These are phyloP conservation scores for Schizothorax lantsangensis DNA, from an alignment of 2,797 vertebrate genomes.

Conservation along the genomic window DNA sequence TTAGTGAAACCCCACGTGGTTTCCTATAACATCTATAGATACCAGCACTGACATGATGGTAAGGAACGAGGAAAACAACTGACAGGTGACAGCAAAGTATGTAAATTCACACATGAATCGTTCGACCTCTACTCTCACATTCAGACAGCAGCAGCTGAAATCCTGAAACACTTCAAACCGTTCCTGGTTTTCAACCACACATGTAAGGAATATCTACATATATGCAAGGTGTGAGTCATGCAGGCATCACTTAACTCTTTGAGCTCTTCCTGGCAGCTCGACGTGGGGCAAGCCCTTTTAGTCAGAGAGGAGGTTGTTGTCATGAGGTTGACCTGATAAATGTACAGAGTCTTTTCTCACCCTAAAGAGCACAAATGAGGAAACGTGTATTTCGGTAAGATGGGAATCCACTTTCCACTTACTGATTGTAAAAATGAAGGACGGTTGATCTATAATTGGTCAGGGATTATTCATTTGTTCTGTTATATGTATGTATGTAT, in stretches of 20 bases:
- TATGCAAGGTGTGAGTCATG: constrained; percentile 50
- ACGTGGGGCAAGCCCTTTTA: constrained; percentile 16
- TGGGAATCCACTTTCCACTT: neutral
- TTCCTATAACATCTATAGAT: constrained; percentile 1
- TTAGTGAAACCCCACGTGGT: constrained; percentile 8
- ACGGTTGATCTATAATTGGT: neutral
- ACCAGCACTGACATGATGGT: constrained; percentile 30
- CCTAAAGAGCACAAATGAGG: neutral
- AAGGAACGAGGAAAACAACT: constrained; percentile 29
- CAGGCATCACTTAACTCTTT: constrained; percentile 39
- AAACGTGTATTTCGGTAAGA: neutral
- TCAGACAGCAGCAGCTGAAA: constrained; percentile 1
- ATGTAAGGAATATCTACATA: constrained; percentile 49
- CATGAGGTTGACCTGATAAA: constrained; percentile 8
- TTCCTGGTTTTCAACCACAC: constrained; percentile 28
- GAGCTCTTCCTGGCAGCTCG: constrained; percentile 53
- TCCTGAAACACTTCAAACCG: neutral
- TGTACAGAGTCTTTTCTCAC: neutral
- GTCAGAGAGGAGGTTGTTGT: constrained; percentile 21
- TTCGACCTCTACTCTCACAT: neutral
- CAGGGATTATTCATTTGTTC: neutral
- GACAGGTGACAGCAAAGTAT: neutral
- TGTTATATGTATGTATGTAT: neutral
- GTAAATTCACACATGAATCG: constrained; percentile 13
- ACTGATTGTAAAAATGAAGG: neutral